These are phyloP conservation scores for Sapayoa aenigma DNA, from an alignment of 2,113 vertebrate genomes.

Conservation along the genomic window DNA sequence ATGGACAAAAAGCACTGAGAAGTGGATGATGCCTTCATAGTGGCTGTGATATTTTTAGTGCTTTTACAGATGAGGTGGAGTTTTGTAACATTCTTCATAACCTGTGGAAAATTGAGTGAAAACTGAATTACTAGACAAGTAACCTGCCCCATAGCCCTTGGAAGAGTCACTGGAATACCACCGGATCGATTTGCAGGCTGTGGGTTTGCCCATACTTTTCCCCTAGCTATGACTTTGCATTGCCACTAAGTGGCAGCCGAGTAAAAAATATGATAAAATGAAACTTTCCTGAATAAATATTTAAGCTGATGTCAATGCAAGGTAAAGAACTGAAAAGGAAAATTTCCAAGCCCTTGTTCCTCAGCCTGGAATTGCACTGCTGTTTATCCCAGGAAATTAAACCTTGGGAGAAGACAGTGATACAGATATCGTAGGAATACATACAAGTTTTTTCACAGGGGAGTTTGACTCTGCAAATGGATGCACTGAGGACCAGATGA, in stretches of 20 bases:
- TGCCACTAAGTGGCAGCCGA: conserved; percentile 76
- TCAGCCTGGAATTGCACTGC: not conserved
- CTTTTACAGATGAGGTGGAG: not conserved
- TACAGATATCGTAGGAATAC: not conserved
- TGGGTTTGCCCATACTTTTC: not conserved
- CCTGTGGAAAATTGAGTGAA: not conserved
- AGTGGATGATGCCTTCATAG: accelerated
- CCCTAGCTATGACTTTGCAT: conserved; percentile 17
- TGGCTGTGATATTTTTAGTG: not conserved
- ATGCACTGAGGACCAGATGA: not conserved
- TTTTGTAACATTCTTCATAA: not conserved
- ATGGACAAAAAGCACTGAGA: accelerated
- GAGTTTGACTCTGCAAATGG: not conserved
- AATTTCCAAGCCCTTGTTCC: not conserved
- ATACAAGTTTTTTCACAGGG: not conserved
- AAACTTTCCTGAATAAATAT: not conserved
- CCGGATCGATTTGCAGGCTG: not conserved
- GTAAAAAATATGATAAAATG: conserved; percentile 66
- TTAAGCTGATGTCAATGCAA: not conserved
- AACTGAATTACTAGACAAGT: not conserved
- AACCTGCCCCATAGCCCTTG: not conserved
- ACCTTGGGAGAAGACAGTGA: not conserved
- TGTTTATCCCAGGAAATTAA: not conserved
- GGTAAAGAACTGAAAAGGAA: not conserved
- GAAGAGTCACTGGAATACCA: not conserved